phyloP scores from a whole-genome alignment of 2,113 vertebrate species.

The Synchiropus splendidus region DNA sequence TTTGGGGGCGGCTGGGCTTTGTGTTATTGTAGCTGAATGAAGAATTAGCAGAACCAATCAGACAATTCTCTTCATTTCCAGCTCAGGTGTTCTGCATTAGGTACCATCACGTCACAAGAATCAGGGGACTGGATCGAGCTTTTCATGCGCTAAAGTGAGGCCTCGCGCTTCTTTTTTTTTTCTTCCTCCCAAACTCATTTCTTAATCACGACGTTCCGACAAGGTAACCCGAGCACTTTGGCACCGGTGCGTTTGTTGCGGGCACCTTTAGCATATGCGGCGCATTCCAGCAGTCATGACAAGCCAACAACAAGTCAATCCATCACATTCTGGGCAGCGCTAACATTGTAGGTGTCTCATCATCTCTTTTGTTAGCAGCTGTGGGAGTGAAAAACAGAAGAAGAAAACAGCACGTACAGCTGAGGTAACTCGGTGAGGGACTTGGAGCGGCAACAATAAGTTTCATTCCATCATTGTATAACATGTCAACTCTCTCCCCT shows the following conservation, averaged over 20 bases:
- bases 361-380: constrained; percentile 47
- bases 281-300: constrained; percentile 31
- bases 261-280: constrained; percentile 26
- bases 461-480: too few relatives aligned
- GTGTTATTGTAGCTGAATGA: constrained; percentile 59
- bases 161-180: too few relatives aligned
- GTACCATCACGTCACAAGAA: constrained; percentile 48
- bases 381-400: constrained; percentile 9
- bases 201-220: constrained; percentile 30
- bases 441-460: too few relatives aligned
- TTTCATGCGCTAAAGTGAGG: too few relatives aligned
- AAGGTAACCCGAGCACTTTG: constrained; percentile 53
- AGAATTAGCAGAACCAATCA: constrained; percentile 65
- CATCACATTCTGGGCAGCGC: constrained; percentile 37
- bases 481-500: too few relatives aligned
- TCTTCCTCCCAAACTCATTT: too few relatives aligned
- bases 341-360: constrained; percentile 45
- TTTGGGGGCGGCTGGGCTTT: constrained; percentile 31
- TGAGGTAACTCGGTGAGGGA: constrained; percentile 7
- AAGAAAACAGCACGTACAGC: constrained; percentile 22
- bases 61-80: constrained; percentile 58
- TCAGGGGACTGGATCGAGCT: neutral
- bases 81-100: constrained; percentile 62
- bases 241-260: constrained; percentile 40
- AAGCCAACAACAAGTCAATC: constrained; percentile 53